Percentiles rank a stretch among this genome's conserved stretches.
Evolutionary conservation across 2,797 vertebrate genomes (phyloP).

Genomic region (Lithobates pipiens): DNA sequence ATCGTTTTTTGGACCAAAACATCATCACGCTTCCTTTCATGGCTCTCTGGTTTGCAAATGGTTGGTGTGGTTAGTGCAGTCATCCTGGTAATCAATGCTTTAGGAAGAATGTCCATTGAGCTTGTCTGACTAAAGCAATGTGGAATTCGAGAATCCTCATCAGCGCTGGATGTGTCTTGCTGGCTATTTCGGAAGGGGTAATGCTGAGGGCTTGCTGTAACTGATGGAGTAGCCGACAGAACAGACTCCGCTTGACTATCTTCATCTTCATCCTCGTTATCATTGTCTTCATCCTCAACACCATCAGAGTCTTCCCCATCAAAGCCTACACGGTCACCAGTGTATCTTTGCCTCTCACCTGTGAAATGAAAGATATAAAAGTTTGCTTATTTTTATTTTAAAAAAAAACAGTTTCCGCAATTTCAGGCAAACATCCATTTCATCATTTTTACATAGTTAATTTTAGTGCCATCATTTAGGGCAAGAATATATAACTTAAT

Average conservation of each 20-base stretch:
- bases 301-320: constrained; percentile 95
- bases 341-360: constrained; percentile 89
- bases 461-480: not conserved
- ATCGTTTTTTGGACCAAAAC: constrained; percentile 41
- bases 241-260: constrained; percentile 95
- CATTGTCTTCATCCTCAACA: constrained; percentile 92
- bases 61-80: constrained; percentile 76
- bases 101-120: constrained; percentile 85
- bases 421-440: not conserved
- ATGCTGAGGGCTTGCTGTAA: constrained; percentile 93
- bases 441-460: not conserved
- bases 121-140: constrained; percentile 74
- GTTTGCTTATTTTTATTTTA: not conserved
- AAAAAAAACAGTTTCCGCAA: not conserved
- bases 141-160: constrained; percentile 70
- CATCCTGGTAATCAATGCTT: constrained; percentile 92
- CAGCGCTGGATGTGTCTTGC: constrained; percentile 68
- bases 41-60: constrained; percentile 47
- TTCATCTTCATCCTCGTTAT: constrained; percentile 96
- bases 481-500: not conserved
- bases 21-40: constrained; percentile 50
- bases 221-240: constrained; percentile 91
- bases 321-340: constrained; percentile 85
- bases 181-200: constrained; percentile 74
- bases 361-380: constrained; percentile 36